These are phyloP conservation scores for Pelobates cultripes DNA, from an alignment of 2,797 vertebrate species.

Conservation along the genomic window DNA sequence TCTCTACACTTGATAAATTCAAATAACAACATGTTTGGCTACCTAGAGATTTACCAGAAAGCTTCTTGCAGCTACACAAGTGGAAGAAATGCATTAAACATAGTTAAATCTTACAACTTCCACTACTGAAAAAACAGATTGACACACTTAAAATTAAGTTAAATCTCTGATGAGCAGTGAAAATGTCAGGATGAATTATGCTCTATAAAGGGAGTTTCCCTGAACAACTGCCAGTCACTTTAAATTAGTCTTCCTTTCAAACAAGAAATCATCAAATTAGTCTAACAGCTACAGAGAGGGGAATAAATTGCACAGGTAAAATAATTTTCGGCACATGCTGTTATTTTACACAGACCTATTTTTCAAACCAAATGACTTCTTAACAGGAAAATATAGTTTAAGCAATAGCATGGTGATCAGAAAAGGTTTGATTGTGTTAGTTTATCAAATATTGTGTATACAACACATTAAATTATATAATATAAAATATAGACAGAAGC, in stretches of 20 bases:
- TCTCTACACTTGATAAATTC: background rate
- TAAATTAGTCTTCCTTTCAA: slow-evolving; percentile 69
- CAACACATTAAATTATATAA: too few species aligned
- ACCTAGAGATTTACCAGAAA: background rate
- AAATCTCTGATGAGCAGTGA: slow-evolving; percentile 62
- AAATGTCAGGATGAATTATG: slow-evolving; percentile 64
- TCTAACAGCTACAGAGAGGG: slow-evolving; percentile 62
- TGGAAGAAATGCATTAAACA: slow-evolving; percentile 21
- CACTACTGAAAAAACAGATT: slow-evolving; percentile 18
- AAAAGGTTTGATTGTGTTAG: too few species aligned
- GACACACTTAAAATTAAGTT: slow-evolving; percentile 61
- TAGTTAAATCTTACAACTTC: slow-evolving; percentile 6
- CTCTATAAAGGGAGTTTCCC: slow-evolving; percentile 64
- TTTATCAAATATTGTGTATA: too few species aligned
- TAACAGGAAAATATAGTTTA: background rate
- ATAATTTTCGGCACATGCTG: slow-evolving; percentile 55
- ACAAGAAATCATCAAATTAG: slow-evolving; percentile 70
- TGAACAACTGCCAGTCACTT: slow-evolving; percentile 65
- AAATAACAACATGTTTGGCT: background rate
- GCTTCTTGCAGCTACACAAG: background rate
- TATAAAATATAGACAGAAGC: too few species aligned
- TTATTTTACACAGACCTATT: too few species aligned
- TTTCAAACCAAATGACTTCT: background rate
- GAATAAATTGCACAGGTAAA: slow-evolving; percentile 59
- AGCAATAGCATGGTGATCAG: background rate